phyloP scores from a whole-genome alignment of 2,888 invertebrate species.

The Tetragonula carbonaria region DNA sequence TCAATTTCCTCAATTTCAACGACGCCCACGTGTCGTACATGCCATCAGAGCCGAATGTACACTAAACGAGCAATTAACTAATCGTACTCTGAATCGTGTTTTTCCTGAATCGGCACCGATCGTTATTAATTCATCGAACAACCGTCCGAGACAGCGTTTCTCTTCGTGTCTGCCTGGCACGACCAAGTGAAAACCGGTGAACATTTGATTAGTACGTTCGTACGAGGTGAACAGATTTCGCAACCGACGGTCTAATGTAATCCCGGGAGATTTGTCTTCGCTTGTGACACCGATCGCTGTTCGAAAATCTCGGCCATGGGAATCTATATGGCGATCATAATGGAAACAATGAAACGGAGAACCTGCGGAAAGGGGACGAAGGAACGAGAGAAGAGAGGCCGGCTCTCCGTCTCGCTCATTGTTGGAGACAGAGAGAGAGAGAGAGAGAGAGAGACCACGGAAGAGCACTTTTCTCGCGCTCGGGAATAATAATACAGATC shows the following conservation, averaged over 20 bases:
- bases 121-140: constrained; percentile 10
- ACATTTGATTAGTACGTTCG: constrained; percentile 28
- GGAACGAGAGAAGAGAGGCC: too few relatives aligned
- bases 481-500: constrained; percentile 58
- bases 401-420: too few relatives aligned
- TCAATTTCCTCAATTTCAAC: background rate
- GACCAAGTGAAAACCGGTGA: constrained; percentile 17
- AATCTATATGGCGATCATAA: constrained; percentile 49
- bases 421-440: constrained; percentile 3
- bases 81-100: background rate
- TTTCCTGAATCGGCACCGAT: background rate
- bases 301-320: constrained; percentile 44
- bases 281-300: constrained; percentile 27
- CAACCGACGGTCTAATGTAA: constrained; percentile 44
- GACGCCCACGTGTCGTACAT: background rate
- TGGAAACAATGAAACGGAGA: constrained; percentile 55
- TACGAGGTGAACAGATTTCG: constrained; percentile 27
- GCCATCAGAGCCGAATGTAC: background rate
- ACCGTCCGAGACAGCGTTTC: constrained; percentile 13
- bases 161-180: background rate
- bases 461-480: constrained; percentile 13
- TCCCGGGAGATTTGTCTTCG: constrained; percentile 46
- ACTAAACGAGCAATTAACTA: background rate
- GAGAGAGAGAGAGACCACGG: background rate
- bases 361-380: background rate